Evolutionary conservation across 2,113 vertebrate genomes (phyloP).

Genomic region (Alouatta palliata): DNA sequence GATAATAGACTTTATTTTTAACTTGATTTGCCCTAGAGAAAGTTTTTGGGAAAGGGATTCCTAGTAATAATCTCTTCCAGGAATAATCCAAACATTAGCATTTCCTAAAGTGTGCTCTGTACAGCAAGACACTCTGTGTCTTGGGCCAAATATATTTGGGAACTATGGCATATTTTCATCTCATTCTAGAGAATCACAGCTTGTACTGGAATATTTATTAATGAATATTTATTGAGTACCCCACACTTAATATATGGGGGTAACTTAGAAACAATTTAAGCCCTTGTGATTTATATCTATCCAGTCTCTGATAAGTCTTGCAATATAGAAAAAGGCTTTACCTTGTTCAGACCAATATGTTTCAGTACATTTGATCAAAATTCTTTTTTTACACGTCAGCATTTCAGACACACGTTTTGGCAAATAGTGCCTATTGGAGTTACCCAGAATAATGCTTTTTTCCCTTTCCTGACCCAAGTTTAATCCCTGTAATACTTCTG

Average conservation of each 20-base stretch:
- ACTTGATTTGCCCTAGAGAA: conserved; percentile 17
- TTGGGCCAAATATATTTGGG: background rate
- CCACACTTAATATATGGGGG: background rate
- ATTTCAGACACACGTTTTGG: background rate
- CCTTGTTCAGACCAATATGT: background rate
- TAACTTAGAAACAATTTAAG: background rate
- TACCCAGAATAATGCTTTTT: background rate
- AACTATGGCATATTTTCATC: background rate
- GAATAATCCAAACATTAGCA: background rate
- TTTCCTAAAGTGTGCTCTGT: conserved; percentile 20
- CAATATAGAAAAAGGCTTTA: background rate
- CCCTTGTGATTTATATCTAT: background rate
- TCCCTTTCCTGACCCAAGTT: background rate
- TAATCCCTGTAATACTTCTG: background rate
- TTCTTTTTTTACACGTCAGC: background rate
- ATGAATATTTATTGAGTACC: background rate
- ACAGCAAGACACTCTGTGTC: background rate
- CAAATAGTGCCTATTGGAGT: background rate
- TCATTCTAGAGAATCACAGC: background rate
- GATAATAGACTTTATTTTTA: background rate
- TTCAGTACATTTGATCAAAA: background rate
- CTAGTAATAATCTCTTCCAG: conserved; percentile 31
- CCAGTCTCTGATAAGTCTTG: background rate
- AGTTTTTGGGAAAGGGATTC: conserved; percentile 13
- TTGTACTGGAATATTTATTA: background rate